These are phyloP conservation scores for Uloborus diversus DNA, from an alignment of 1,140 invertebrate species.

Conservation along the genomic window DNA sequence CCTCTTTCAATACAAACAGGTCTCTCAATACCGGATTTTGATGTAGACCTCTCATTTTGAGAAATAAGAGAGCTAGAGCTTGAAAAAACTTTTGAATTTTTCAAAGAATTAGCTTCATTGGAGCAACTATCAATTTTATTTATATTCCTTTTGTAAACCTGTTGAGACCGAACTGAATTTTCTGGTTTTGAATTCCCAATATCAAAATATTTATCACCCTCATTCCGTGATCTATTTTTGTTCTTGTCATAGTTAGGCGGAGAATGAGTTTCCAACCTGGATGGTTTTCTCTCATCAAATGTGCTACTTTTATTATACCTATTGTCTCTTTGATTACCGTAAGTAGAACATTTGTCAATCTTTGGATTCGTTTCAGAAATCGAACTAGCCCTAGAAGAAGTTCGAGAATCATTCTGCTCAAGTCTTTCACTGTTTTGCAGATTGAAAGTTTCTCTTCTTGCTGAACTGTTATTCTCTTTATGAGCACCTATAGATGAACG, in stretches of 20 bases:
- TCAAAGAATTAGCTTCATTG: not conserved
- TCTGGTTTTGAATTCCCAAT: not conserved
- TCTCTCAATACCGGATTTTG: too few species aligned
- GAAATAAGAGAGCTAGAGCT: not conserved
- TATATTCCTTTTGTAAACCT: not conserved
- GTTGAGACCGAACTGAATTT: too few species aligned
- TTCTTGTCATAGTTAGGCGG: too few species aligned
- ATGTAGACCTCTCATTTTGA: not conserved
- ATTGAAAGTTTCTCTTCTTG: not conserved
- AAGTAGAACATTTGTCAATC: too few species aligned
- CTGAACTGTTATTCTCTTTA: not conserved
- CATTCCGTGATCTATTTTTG: too few species aligned
- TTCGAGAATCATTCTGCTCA: not conserved
- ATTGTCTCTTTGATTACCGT: too few species aligned
- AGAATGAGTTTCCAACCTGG: too few species aligned
- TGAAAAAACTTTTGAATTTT: not conserved
- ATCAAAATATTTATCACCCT: too few species aligned
- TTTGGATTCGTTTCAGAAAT: too few species aligned
- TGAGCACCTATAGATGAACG: not conserved
- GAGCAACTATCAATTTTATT: not conserved
- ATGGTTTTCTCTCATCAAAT: too few species aligned
- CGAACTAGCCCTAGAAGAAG: not conserved
- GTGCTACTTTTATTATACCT: too few species aligned
- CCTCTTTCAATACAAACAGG: conserved; percentile 5
- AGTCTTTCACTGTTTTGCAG: not conserved